Evolutionary conservation across 1,140 invertebrate genomes (phyloP).

Genomic region (Rhagoletis zephyria): DNA sequence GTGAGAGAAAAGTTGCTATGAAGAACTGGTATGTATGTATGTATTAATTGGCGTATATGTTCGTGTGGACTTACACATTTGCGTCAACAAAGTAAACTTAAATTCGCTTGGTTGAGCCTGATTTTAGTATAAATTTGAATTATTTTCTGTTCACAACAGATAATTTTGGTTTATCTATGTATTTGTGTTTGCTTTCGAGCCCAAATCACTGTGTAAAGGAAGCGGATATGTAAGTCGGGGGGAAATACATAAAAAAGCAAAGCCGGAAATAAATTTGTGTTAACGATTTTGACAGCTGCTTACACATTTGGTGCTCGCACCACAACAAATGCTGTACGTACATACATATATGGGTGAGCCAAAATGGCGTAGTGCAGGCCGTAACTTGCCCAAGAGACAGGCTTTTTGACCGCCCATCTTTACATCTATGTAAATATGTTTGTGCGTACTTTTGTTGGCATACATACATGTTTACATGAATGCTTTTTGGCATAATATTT

Average conservation of each 20-base stretch:
- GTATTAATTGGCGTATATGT: not conserved
- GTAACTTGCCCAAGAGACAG: no score
- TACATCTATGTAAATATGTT: not conserved
- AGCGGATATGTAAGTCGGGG: slow-evolving; percentile 15
- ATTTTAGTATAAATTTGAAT: not conserved
- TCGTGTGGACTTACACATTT: not conserved
- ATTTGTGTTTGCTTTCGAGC: not conserved
- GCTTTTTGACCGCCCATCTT: not conserved
- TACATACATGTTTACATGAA: not conserved
- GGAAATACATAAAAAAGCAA: not conserved
- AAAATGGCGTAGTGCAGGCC: no score
- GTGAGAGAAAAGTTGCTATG: not conserved
- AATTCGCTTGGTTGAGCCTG: not conserved
- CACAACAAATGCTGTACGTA: not conserved
- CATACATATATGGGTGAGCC: not conserved
- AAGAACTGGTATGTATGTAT: not conserved
- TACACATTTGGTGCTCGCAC: not conserved
- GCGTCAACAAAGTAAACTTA: not conserved
- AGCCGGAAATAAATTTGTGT: not conserved
- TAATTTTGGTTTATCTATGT: not conserved
- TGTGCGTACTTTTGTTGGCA: not conserved
- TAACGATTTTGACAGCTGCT: not conserved
- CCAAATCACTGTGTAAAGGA: not conserved
- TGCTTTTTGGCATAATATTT: slow-evolving; percentile 4
- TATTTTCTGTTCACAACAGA: not conserved